These are phyloP conservation scores for Mus spicilegus DNA, from an alignment of 2,113 vertebrate genomes.

Conservation along the genomic window DNA sequence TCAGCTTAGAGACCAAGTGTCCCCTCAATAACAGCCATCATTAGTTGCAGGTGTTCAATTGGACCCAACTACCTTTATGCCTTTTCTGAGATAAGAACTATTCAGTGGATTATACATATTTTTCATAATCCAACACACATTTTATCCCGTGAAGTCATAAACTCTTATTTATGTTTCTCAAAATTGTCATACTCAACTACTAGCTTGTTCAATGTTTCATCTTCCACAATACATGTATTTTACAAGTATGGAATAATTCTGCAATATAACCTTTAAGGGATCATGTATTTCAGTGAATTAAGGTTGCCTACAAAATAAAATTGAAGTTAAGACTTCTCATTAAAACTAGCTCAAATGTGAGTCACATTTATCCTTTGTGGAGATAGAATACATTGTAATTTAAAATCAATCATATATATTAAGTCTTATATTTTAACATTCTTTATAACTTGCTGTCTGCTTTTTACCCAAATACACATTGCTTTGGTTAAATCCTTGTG, in stretches of 20 bases:
- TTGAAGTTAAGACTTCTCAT: background rate
- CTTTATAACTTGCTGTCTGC: background rate
- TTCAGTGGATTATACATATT: background rate
- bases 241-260: background rate
- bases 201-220: background rate
- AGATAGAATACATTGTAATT: background rate
- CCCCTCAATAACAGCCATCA: background rate
- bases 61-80: too few species aligned
- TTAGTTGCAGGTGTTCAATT: too few species aligned
- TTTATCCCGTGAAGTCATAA: background rate
- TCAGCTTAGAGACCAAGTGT: background rate
- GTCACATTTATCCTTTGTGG: background rate
- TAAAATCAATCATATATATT: background rate
- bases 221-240: background rate
- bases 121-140: background rate
- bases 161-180: background rate
- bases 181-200: background rate
- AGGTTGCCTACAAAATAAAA: background rate
- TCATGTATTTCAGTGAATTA: too few species aligned
- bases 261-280: background rate
- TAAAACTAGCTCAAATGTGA: background rate
- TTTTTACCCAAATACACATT: background rate
- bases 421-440: background rate
- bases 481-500: background rate
- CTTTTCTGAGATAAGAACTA: background rate